Base-by-base conservation (phyloP, 2,888 invertebrate genomes). In the Cryptophagus acutangulus region DNA sequence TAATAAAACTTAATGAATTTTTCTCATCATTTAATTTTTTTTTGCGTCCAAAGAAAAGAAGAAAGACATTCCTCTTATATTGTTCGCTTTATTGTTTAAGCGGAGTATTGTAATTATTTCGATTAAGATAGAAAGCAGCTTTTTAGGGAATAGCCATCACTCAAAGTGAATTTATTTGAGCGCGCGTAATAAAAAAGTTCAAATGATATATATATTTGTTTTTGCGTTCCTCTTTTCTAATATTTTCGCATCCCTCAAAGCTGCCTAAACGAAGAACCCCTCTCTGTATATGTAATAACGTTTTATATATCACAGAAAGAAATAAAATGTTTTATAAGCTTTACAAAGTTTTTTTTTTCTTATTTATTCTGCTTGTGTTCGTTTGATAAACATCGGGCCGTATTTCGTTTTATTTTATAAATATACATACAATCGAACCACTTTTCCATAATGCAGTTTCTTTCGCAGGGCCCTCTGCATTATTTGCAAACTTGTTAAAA, bases 271-370 rank as follows among this genome's bases (percentile, higher is more conserved):
- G 28, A 33, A 40, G 28, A 20, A 16, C 26, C 10, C 40, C 34
- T 16, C 20, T 33, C 26, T 25, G 34, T 36, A 33, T 28, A 31
- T 15, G 39, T 17, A 36, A 45, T 42, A 45, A 40, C 42, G 33
- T 45, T 45, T 42, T 37, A 45, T 45, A 36, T 17, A 18, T 17
- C 33, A 36, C 30, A 36, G 35, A 16, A 31, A 34, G 43, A 41
- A 41, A 44, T 47, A 47, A 47, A 47, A 44, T 40, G 45, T 41
- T 48, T 45, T 42, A 48, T 48, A 48, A 40, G 43, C 42, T 40
- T 45, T 40, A 33, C 36, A 45, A 41, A 28, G 28, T 43, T 46
- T 45, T 46, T 26, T n/a, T 31, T 31, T 31, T 31, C 8, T 31
- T 31, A 31, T 31, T 46, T 46, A 43, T 46, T 46, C 43, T 43